Evolutionary conservation across 2,113 vertebrate genomes (phyloP).

Genomic region (Oreochromis niloticus): DNA sequence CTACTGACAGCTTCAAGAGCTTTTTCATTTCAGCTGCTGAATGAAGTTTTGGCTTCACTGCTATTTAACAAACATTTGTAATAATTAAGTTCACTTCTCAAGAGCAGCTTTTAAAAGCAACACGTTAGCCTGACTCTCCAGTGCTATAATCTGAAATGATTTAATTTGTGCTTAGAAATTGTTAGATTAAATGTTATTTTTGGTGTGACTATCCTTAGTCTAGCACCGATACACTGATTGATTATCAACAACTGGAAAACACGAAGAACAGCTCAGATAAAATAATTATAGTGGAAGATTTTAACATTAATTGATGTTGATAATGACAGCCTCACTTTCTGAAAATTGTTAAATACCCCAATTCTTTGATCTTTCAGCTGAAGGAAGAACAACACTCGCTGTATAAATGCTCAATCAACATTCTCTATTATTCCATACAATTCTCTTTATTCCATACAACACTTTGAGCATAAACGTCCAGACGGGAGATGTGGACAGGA

Average conservation of each 20-base stretch:
- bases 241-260: not conserved
- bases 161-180: not conserved
- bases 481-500: not conserved
- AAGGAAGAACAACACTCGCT: not conserved
- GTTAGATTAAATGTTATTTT: not conserved
- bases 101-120: not conserved
- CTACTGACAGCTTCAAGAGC: not conserved
- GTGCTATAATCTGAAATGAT: not conserved
- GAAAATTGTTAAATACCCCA: not conserved
- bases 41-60: not conserved
- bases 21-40: not conserved
- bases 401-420: not conserved
- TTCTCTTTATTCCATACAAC: not conserved
- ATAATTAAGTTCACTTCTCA: not conserved
- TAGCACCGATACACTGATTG: fast-evolving
- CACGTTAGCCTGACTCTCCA: not conserved
- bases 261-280: not conserved
- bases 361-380: not conserved
- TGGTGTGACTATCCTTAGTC: not conserved
- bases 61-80: not conserved
- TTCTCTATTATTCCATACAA: not conserved
- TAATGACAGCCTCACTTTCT: not conserved
- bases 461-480: fast-evolving
- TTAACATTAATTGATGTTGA: not conserved
- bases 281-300: not conserved